Evolutionary conservation across 2,113 vertebrate species (phyloP), one percentile per base, ranked within the genome.

Genomic region (Calidris pygmaea): DNA sequence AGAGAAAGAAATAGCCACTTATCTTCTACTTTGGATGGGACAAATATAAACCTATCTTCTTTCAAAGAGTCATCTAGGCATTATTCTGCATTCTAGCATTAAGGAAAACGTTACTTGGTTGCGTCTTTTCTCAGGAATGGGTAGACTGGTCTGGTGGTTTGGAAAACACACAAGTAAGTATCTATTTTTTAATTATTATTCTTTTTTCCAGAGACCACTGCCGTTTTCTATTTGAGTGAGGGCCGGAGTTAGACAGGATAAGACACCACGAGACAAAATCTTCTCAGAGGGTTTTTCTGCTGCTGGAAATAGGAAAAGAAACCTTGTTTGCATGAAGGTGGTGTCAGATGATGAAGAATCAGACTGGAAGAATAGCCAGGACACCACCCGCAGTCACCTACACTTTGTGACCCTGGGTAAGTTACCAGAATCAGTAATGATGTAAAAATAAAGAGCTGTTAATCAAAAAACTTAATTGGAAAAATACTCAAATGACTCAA

Each of bases 91-190:
- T 72, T 68, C 34, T 73, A 70, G 39, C 68, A 75, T 35, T 50
- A 35, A 63, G 55, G 29, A n/a, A 53, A 92, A 43, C 0, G 1
- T 45, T 87, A 55, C 27, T 75, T 39, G 60, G 35, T 84, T 92
- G 43, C n/a, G 1, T 90, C 21, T 89, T 77, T 81, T 67, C 79
- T 78, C 62, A 87, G 88, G 85, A 94, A 94, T 78, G 76, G 67
- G 34, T 63, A 76, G 89, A 83, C 37, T 77, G 56, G 8, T 62
- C 70, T 84, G 72, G 93, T 96, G 95, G 92, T 93, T 94, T 90
- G 87, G 92, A 92, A 92, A 87, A 75, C 16, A 60, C 15, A 41
- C 10, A 86, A 94, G 52, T 3, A 87, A 83, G 77, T 63, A 89
- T 48, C 47, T 67, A 56, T 74, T 86, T 89, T 89, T 82, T 60